Evolutionary conservation across 2,113 vertebrate genomes (phyloP).

Genomic region (Chaenocephalus aceratus): DNA sequence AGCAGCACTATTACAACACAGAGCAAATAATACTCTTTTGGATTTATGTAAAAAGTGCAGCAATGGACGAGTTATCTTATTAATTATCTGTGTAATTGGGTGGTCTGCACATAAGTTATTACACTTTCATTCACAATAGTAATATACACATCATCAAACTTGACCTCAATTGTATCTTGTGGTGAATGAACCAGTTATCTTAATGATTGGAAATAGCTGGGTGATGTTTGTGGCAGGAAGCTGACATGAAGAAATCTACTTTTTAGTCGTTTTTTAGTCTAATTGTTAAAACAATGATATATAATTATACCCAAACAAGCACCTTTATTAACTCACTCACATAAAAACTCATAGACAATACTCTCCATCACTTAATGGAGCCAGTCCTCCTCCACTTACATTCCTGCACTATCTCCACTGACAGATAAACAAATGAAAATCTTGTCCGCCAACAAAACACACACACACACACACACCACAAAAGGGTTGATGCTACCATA

Average conservation of each 20-base stretch:
- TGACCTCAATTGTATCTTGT: background rate
- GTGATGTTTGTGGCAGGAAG: background rate
- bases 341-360: background rate
- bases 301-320: background rate
- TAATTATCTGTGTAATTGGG: background rate
- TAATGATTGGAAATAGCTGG: slow-evolving; percentile 24
- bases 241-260: background rate
- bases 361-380: background rate
- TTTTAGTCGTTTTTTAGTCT: background rate
- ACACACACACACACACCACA: background rate
- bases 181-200: slow-evolving; percentile 1
- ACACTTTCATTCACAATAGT: background rate
- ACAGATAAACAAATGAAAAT: slow-evolving; percentile 62
- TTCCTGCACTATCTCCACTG: slow-evolving; percentile 64
- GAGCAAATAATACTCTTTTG: background rate
- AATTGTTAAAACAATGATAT: background rate
- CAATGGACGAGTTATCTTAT: background rate
- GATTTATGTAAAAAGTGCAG: background rate
- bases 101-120: background rate
- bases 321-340: background rate
- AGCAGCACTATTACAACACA: background rate
- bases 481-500: slow-evolving; percentile 7
- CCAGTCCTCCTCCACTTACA: slow-evolving; percentile 37
- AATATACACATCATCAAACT: background rate
- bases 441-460: too few species aligned